These are phyloP conservation scores for Rhopalosiphum padi DNA, from an alignment of 1,140 invertebrate genomes.

Conservation along the genomic window DNA sequence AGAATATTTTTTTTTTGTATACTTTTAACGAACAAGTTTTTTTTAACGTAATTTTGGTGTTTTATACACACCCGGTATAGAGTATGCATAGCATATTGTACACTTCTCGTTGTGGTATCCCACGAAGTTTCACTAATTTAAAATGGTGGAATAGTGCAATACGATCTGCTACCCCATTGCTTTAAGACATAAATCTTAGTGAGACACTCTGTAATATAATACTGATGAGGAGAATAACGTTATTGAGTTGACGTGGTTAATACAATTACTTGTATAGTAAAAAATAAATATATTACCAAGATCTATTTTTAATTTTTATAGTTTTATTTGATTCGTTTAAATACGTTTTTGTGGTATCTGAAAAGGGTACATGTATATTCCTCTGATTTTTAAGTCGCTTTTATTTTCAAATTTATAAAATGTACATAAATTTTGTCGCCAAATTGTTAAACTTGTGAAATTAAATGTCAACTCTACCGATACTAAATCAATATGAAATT, in stretches of 20 bases:
- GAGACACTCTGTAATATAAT: neutral
- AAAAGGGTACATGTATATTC: too few species aligned
- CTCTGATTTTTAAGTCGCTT: too few species aligned
- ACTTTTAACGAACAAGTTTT: too few species aligned
- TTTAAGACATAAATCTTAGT: constrained; percentile 4
- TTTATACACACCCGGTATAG: neutral
- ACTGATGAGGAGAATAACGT: neutral
- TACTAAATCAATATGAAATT: too few species aligned
- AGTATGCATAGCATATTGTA: neutral
- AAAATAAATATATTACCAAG: neutral
- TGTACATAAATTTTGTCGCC: too few species aligned
- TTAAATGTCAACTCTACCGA: too few species aligned
- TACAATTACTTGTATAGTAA: neutral
- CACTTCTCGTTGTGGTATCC: neutral
- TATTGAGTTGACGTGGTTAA: neutral
- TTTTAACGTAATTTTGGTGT: too few species aligned
- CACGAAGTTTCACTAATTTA: neutral
- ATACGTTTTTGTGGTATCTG: neutral
- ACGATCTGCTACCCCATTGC: constrained; percentile 9
- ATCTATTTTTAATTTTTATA: neutral
- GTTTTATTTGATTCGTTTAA: neutral
- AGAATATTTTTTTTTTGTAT: too few species aligned
- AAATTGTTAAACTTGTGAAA: too few species aligned
- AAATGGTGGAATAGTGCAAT: neutral
- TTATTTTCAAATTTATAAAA: too few species aligned